Evolutionary conservation across 1,140 invertebrate species (phyloP), one percentile per base, ranked within the genome.

Genomic region (Calliopsis andreniformis): DNA sequence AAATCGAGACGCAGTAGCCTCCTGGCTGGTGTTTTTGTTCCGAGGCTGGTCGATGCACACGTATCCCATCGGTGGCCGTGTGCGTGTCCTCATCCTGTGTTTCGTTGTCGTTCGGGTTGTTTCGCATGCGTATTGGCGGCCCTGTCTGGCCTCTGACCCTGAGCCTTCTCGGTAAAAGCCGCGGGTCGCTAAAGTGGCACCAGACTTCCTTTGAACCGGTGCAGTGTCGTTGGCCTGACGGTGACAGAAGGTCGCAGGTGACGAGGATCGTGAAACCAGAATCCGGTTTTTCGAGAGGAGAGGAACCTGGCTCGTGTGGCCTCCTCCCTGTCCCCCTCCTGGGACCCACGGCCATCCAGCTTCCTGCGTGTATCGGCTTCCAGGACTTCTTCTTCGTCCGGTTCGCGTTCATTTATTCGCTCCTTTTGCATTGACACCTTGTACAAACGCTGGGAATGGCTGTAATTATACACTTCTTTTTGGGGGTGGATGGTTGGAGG

Each of bases 131-230:
- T 84, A 67, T 83, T 81, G 78, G 78, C 83, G 76, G 78, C 47
- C 76, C 35, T 78, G 84, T 86, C 83, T 86, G 84, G 84, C 84
- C 84, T 83, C 78, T 86, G 80, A 86, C 84, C 84, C 84, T 85
- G 84, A 85, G 70, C 53, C 75, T 85, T 82, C 83, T 81, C 81
- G 75, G 75, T 85, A 81, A 76, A 77, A 83, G 70, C 68, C 83
- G 73, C 83, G 83, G 84, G 73, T 85, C 84, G 83, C 85, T 86
- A 85, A 84, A 86, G 80, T 86, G 84, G 80, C 80, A 85, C 80
- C 83, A 86, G 80, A 85, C 84, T 86, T 85, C 84, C 83, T 86
- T 83, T 85, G 84, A 86, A 80, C 78, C 80, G 83, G 83, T 79
- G 84, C 76, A 78, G 68, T 86, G 84, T 85, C 84, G 83, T 86